A percentile compares a stretch with the other conserved stretches of the same genome.
phyloP scores from a whole-genome alignment of 2,797 vertebrate species.

The Aldrovandia affinis region DNA sequence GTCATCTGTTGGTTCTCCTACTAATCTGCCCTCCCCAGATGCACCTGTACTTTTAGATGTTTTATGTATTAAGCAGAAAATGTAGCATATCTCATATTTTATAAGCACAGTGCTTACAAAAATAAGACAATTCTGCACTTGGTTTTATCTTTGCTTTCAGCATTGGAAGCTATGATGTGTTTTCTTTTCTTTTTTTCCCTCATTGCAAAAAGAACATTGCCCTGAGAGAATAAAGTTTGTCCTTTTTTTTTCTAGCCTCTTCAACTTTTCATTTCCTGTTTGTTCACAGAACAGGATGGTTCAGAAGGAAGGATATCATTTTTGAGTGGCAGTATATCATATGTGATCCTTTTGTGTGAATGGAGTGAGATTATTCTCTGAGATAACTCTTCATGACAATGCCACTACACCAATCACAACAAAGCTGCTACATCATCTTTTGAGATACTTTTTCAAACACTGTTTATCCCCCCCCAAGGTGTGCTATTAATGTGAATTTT shows the following conservation, averaged over 20 bases:
- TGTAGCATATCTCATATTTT: neutral
- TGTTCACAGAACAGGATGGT: neutral
- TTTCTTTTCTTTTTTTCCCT: neutral
- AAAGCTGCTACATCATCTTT: too few species aligned
- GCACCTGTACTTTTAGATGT: constrained; percentile 10
- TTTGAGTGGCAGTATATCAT: neutral
- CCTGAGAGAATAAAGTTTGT: neutral
- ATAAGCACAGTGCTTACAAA: neutral
- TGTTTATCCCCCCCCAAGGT: neutral
- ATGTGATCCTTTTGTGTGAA: neutral
- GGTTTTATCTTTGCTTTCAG: neutral
- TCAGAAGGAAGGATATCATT: neutral
- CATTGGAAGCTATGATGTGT: neutral
- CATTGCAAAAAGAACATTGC: neutral
- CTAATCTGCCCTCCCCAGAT: constrained; percentile 15
- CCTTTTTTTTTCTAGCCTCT: neutral
- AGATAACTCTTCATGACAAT: neutral
- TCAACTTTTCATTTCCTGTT: neutral
- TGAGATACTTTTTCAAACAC: too few species aligned
- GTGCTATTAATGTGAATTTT: neutral
- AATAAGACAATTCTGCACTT: neutral
- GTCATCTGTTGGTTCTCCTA: neutral
- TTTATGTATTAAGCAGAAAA: neutral
- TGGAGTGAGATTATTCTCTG: neutral
- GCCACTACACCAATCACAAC: too few species aligned